A percentile compares a stretch with the other conserved stretches of the same genome.
phyloP scores from a whole-genome alignment of 2,113 vertebrate species.

The Columba livia region DNA sequence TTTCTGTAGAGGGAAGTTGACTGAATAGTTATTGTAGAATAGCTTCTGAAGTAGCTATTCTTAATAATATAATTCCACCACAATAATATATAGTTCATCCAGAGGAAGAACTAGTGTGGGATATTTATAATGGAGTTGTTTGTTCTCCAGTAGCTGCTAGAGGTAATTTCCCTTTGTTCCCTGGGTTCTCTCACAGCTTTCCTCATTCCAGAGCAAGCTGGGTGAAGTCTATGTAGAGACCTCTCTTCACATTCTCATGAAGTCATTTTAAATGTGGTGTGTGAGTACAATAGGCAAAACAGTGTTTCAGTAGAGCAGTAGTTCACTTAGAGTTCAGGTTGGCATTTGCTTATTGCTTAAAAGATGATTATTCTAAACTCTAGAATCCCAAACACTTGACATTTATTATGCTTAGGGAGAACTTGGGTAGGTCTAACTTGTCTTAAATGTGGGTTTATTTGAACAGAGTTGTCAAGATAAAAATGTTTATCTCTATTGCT shows the following conservation, averaged over 20 bases:
- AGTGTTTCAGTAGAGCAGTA: not conserved
- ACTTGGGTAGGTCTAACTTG: not conserved
- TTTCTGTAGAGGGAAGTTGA: slow-evolving; percentile 42
- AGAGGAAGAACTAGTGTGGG: not conserved
- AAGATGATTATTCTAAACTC: not conserved
- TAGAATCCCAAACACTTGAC: not conserved
- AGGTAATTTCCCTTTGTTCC: slow-evolving; percentile 57
- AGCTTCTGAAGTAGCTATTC: slow-evolving; percentile 27
- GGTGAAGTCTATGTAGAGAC: not conserved
- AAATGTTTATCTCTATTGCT: not conserved
- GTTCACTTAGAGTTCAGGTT: slow-evolving; percentile 45
- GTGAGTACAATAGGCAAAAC: slow-evolving; percentile 10
- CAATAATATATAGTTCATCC: not conserved
- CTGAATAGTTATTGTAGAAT: slow-evolving; percentile 48
- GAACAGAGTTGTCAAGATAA: not conserved
- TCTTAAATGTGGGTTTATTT: not conserved
- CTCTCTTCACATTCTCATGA: not conserved
- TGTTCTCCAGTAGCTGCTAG: not conserved
- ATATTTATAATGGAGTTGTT: slow-evolving; percentile 33
- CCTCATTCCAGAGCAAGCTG: not conserved
- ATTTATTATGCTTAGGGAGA: not conserved
- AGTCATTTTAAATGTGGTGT: not conserved
- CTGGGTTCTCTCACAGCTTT: not conserved
- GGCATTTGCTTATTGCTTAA: not conserved
- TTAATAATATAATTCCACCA: not conserved